Evolutionary conservation across 1,140 invertebrate species (phyloP), one percentile per base, ranked within the genome.

Genomic region (Procambarus virginalis): DNA sequence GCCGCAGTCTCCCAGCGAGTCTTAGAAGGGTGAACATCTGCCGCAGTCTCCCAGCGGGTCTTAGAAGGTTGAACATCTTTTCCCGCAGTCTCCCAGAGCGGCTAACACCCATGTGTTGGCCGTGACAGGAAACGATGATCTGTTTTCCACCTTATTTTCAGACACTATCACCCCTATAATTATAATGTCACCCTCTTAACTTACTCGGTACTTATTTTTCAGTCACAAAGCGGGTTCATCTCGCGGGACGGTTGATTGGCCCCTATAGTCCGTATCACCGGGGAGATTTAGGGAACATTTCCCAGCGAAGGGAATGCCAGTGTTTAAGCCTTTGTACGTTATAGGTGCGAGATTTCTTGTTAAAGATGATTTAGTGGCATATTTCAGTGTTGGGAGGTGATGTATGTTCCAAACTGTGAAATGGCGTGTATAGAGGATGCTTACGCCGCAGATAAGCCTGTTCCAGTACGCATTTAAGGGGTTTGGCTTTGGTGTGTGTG

Each of bases 281-380:
- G 60, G 12, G 2, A 20, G 12, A 64, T 10, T 4, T 64, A 64
- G 20, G 20, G 60, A 64, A 4, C 60, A 64, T 64, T 17, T 64
- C 20, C 60, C 60, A 64, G 9, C 17, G 6, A 4, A 10, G 20
- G 12, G 1, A 64, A 14, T 17, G 20, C 60, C 3, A 48, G 17
- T 9, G 60, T 64, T 64, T 84, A 84, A 48, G 81, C 34, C 81
- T 45, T 8, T 64, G 46, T 68, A 12, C 60, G 45, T 49, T 9
- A 64, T 3, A 70, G 81, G 81, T 64, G 60, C 70, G 81, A 84
- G 81, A n/a, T 84, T 84, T 73, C 81, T 84, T 84, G 81, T 84
- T 84, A 84, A 84, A 84, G 81, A 84, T 84, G 81, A 84, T 84
- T 84, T 84, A 84, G 81, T 84, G 81, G 81, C 81, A 84, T 84